phyloP scores from a whole-genome alignment of 2,113 vertebrate species.

The Petromus typicus region DNA sequence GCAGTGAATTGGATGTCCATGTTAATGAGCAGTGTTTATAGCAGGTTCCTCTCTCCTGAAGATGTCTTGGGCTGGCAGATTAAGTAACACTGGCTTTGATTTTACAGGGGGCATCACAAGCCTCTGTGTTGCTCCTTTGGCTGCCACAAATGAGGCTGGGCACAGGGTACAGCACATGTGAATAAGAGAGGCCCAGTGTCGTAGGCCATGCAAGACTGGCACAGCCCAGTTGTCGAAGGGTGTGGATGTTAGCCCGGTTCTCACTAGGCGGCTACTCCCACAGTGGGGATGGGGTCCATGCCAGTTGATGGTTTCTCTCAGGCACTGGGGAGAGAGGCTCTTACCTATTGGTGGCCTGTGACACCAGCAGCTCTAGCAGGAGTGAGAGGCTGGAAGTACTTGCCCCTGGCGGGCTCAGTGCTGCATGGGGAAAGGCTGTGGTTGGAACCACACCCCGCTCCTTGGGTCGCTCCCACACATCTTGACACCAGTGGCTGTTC shows the following conservation, averaged over 20 bases:
- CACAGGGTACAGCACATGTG: not conserved
- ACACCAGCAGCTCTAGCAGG: too few relatives aligned
- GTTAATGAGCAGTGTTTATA: not conserved
- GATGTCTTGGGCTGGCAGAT: not conserved
- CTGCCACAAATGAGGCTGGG: not conserved
- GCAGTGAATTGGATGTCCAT: not conserved
- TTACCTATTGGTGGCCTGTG: not conserved
- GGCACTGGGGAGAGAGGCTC: not conserved
- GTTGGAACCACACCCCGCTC: not conserved
- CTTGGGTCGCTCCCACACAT: not conserved
- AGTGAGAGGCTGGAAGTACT: not conserved
- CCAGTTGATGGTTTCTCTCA: not conserved
- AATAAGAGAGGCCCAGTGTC: not conserved
- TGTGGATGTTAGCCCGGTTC: not conserved
- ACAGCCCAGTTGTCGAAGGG: too few relatives aligned
- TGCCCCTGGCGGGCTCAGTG: not conserved
- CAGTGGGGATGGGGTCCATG: not conserved
- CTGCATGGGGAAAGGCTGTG: not conserved
- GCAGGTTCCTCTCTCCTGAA: not conserved
- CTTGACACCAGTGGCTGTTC: not conserved
- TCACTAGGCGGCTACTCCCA: not conserved
- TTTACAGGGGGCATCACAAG: not conserved
- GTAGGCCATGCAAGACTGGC: not conserved
- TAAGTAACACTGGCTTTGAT: not conserved
- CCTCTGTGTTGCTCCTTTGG: not conserved